Conservation (phyloP, 2,888 invertebrate genomes). For the Tachina grossa region DNA sequence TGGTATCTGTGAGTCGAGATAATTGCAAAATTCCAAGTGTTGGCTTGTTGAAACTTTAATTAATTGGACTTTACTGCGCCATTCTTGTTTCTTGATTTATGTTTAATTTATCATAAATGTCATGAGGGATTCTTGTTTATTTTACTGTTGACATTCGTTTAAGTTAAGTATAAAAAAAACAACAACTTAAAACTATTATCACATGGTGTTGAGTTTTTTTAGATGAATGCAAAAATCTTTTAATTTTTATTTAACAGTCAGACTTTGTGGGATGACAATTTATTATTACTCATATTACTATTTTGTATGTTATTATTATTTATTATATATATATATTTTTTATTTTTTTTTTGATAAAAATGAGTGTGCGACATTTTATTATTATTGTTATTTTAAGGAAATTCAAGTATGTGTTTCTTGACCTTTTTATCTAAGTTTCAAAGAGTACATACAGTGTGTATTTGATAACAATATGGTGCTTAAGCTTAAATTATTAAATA, state of each 20-base stretch:
- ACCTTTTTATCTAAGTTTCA: slow-evolving; percentile 13
- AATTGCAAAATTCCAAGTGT: slow-evolving; percentile 11
- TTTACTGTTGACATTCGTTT: slow-evolving; percentile 57
- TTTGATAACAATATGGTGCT: slow-evolving; percentile 4
- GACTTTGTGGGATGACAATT: slow-evolving; percentile 13
- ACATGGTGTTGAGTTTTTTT: background rate
- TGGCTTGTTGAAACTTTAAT: slow-evolving; percentile 38
- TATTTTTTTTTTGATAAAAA: slow-evolving; percentile 10
- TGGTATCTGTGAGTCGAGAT: background rate
- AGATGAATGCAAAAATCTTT: background rate
- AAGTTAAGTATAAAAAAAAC: slow-evolving; percentile 3
- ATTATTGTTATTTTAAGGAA: slow-evolving; percentile 1
- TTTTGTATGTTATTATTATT: background rate
- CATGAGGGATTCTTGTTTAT: slow-evolving; percentile 38
- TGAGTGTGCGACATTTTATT: background rate
- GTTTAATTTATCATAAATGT: slow-evolving; percentile 54
- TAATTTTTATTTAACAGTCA: background rate
- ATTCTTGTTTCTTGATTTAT: background rate
- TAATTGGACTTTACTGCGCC: slow-evolving; percentile 22
- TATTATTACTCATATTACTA: background rate
- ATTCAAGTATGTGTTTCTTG: slow-evolving; percentile 2
- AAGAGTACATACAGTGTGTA: background rate
- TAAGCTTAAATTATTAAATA: background rate
- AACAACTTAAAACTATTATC: slow-evolving; percentile 34
- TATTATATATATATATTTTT: background rate